Evolutionary conservation across 2,113 vertebrate genomes (phyloP).

Genomic region (Callipepla californica): DNA sequence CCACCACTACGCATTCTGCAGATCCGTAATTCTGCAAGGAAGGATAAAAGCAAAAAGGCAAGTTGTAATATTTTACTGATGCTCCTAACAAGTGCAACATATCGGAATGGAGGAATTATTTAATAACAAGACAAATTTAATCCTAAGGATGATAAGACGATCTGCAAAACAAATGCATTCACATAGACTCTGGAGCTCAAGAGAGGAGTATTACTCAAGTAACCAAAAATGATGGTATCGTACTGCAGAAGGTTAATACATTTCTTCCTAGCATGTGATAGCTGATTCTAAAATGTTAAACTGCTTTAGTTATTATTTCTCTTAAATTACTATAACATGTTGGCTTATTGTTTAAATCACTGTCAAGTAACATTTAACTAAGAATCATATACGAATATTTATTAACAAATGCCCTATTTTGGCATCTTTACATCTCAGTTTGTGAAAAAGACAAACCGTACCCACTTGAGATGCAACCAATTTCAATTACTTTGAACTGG

Average conservation of each 20-base stretch:
- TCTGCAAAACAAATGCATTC: slow-evolving; percentile 15
- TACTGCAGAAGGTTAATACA: background rate
- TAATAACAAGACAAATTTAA: background rate
- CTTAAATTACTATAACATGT: background rate
- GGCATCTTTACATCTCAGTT: background rate
- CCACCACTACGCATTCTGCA: background rate
- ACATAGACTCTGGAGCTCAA: background rate
- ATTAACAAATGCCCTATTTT: background rate
- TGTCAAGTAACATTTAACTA: background rate
- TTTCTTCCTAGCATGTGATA: background rate
- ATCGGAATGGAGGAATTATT: background rate
- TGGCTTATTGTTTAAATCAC: background rate
- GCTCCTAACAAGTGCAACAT: background rate
- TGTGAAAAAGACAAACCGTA: background rate
- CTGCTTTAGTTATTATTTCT: background rate
- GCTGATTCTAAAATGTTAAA: slow-evolving; percentile 4
- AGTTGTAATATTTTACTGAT: background rate
- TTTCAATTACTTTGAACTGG: background rate
- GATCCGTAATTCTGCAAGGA: background rate
- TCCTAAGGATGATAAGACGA: background rate
- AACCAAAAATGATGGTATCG: background rate
- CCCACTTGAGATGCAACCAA: background rate
- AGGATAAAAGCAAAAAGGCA: background rate
- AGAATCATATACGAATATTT: background rate
- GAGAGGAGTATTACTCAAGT: background rate